Base-by-base conservation (phyloP, 2,113 vertebrate species). In the Mobula hypostoma region DNA sequence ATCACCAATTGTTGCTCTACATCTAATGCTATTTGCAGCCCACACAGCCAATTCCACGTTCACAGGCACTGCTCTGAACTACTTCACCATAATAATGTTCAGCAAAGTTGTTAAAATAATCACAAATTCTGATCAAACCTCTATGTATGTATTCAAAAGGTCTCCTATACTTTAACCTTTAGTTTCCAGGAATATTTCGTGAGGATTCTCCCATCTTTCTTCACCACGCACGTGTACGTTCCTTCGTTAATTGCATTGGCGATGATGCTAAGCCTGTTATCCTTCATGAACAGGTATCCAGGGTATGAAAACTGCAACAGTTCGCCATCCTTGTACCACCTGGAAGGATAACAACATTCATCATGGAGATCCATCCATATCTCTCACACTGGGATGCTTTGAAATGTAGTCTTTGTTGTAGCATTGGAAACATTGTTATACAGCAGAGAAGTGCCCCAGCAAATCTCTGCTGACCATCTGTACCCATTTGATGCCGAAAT, bases 291-390 rank as follows among this genome's bases (percentile, higher is more conserved):
- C 94, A 99, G 96, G 96, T 99, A 99, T 94, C 98, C 98, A 0
- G 98, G 98, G 48, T 99, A 98, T 0, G 98, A 99, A 95, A 96
- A 98, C 95, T 99, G 98, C 95, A 99, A 97, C 68, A 98, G 97
- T 95, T 99, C 99, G 48, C 98, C 97, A 24, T 99, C 99, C 96
- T 99, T 99, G 94, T 98, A 99, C 99, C 99, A 99, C 96, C 99
- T 99, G 96, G 36, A 63, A 94, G 27, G 79, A n/a, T 40, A 93
- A 40, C 29, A n/a, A 21, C 14, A 6, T 19, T 40, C 15, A 72
- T 19, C 11, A 11, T 70, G 17, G 11, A 11, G 68, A 70, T 15
- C 17, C 17, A 17, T 11, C 68, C 17, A 17, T 2, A 17, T 70
- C 68, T 17, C 11, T 70, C 17, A 15, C 72, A 74, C 72, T 21